Percentiles rank a stretch among this genome's conserved stretches.
Conservation (phyloP, 53 echinoderm and acorn worm species). For the Patiria pectinifera region DNA sequence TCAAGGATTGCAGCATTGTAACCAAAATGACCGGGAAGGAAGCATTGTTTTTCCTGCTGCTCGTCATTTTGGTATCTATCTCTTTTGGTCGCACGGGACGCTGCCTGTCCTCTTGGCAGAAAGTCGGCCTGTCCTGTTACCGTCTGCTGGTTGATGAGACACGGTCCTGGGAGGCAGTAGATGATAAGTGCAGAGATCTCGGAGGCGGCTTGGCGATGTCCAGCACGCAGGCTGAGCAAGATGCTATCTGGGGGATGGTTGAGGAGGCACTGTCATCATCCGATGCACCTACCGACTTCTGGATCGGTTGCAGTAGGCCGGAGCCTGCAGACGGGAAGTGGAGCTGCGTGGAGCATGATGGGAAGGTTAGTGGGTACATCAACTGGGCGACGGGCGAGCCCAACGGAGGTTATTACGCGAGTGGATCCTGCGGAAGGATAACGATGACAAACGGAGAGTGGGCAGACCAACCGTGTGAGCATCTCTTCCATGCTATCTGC, state of each 20-base stretch:
- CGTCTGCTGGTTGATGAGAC: too few relatives aligned
- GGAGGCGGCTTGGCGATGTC: background rate
- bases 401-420: too few relatives aligned
- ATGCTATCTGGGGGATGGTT: conserved; percentile 17
- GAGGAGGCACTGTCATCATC: background rate
- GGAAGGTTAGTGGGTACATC: background rate
- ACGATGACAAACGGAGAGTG: background rate
- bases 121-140: conserved; percentile 10
- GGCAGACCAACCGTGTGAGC: conserved; percentile 14
- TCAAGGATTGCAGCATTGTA: too few relatives aligned
- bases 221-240: background rate
- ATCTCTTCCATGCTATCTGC: conserved; percentile 1
- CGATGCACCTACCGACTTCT: background rate
- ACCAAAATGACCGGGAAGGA: background rate
- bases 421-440: conserved; percentile 1
- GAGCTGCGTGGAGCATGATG: conserved; percentile 14
- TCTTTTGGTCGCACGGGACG: background rate
- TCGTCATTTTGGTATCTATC: background rate
- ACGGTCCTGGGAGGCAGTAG: background rate
- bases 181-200: background rate
- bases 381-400: background rate
- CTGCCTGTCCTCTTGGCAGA: conserved; percentile 3
- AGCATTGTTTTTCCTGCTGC: background rate
- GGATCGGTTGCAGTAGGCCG: conserved; percentile 23
- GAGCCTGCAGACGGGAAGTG: background rate